Evolutionary conservation across 2,113 vertebrate species (phyloP).

Genomic region (Mirza zaza): DNA sequence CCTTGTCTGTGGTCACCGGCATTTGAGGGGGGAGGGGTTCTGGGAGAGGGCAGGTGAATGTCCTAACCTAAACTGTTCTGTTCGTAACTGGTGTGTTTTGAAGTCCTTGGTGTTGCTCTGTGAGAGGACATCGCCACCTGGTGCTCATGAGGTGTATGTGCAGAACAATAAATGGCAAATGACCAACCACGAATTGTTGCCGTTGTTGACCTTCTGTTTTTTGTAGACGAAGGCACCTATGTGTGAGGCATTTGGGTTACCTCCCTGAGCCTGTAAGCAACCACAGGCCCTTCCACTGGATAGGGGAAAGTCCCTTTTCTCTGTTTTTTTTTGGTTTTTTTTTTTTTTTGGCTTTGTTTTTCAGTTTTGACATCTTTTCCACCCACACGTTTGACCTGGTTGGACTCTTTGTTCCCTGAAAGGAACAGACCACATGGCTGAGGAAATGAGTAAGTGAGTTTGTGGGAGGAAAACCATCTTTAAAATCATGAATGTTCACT

Average conservation of each 20-base stretch:
- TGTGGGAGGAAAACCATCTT: neutral
- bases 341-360: neutral
- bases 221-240: neutral
- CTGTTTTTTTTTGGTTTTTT: neutral
- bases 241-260: neutral
- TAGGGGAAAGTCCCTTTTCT: neutral
- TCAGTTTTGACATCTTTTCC: neutral
- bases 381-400: neutral
- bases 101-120: slow-evolving; percentile 69
- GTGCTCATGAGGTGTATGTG: slow-evolving; percentile 69
- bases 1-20: neutral
- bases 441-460: neutral
- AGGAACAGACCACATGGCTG: neutral
- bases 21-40: neutral
- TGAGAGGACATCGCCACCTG: slow-evolving; percentile 73
- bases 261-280: neutral
- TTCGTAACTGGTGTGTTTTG: slow-evolving; percentile 55
- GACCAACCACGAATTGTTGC: neutral
- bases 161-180: slow-evolving; percentile 79
- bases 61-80: slow-evolving; percentile 47
- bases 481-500: neutral
- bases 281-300: neutral
- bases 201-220: slow-evolving; percentile 2
- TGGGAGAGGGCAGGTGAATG: slow-evolving; percentile 31
- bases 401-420: neutral